A percentile compares a stretch with the other conserved stretches of the same genome.
Evolutionary conservation across 2,113 vertebrate species (phyloP).

Genomic region (Coreoperca whiteheadi): DNA sequence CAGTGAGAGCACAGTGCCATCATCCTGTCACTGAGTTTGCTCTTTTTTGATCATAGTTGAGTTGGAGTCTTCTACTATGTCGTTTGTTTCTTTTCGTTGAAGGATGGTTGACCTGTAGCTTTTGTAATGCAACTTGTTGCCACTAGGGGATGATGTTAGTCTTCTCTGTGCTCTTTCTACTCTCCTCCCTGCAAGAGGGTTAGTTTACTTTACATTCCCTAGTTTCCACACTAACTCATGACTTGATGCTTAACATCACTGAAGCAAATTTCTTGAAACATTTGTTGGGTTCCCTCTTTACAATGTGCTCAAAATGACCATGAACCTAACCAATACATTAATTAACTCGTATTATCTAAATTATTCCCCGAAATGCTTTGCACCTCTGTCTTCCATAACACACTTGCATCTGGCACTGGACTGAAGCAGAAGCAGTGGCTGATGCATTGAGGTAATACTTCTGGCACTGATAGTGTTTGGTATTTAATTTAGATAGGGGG

Average conservation of each 20-base stretch:
- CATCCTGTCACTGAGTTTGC: constrained; percentile 82
- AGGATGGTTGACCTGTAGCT: constrained; percentile 65
- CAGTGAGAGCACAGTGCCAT: constrained; percentile 81
- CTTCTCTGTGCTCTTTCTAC: constrained; percentile 82
- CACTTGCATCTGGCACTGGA: constrained; percentile 43
- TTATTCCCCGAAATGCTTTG: constrained; percentile 68
- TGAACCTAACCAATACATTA: constrained; percentile 73
- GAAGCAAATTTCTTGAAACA: constrained; percentile 61
- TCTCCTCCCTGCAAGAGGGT: constrained; percentile 72
- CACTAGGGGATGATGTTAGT: constrained; percentile 76
- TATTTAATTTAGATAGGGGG: background rate
- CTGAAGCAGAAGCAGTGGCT: constrained; percentile 39
- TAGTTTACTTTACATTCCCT: constrained; percentile 64
- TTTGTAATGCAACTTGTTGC: constrained; percentile 71
- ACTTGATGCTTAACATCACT: constrained; percentile 71
- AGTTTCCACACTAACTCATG: constrained; percentile 76
- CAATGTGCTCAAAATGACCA: constrained; percentile 58
- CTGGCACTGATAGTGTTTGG: constrained; percentile 23
- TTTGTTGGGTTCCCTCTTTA: constrained; percentile 60
- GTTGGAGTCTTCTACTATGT: constrained; percentile 77
- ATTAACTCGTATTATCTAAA: constrained; percentile 69
- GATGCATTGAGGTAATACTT: constrained; percentile 17
- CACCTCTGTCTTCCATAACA: constrained; percentile 69
- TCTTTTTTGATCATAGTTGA: constrained; percentile 79
- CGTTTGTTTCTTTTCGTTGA: constrained; percentile 64